A percentile compares a stretch with the other conserved stretches of the same genome.
phyloP scores from a whole-genome alignment of 2,113 vertebrate species.

The Raja brachyura region DNA sequence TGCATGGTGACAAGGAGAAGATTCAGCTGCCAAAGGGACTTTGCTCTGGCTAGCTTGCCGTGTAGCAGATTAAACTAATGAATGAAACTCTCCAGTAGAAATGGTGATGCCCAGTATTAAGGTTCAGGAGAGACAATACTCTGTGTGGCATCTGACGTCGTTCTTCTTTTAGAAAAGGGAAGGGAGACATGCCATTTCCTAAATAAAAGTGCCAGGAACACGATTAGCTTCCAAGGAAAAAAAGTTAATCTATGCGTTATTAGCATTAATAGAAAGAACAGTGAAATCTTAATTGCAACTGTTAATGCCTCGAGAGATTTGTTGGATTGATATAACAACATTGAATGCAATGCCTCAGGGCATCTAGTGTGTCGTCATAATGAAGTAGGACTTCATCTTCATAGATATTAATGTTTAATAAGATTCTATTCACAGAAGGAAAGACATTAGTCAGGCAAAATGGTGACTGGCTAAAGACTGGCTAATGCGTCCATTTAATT shows the following conservation, averaged over 20 bases:
- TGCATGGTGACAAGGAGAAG: conserved; percentile 41
- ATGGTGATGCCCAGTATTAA: conserved; percentile 34
- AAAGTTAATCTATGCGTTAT: not conserved
- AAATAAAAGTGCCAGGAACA: not conserved
- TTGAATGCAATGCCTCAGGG: not conserved
- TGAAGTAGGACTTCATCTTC: not conserved
- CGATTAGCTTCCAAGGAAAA: not conserved
- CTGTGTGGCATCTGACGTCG: not conserved
- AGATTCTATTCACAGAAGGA: not conserved
- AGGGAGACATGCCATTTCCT: not conserved
- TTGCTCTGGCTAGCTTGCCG: conserved; percentile 46
- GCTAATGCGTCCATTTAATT: not conserved
- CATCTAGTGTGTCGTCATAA: not conserved
- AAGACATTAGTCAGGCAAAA: not conserved
- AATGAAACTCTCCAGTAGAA: conserved; percentile 42
- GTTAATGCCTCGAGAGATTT: not conserved
- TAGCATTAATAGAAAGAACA: not conserved
- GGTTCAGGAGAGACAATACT: conserved; percentile 18
- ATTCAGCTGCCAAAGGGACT: conserved; percentile 47
- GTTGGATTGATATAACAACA: not conserved
- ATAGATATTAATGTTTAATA: not conserved
- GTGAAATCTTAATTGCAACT: not conserved
- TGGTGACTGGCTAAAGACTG: not conserved
- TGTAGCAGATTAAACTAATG: conserved; percentile 40
- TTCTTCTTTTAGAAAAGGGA: not conserved